Conservation (phyloP, 2,797 vertebrate species). For the Pelodytes ibericus region DNA sequence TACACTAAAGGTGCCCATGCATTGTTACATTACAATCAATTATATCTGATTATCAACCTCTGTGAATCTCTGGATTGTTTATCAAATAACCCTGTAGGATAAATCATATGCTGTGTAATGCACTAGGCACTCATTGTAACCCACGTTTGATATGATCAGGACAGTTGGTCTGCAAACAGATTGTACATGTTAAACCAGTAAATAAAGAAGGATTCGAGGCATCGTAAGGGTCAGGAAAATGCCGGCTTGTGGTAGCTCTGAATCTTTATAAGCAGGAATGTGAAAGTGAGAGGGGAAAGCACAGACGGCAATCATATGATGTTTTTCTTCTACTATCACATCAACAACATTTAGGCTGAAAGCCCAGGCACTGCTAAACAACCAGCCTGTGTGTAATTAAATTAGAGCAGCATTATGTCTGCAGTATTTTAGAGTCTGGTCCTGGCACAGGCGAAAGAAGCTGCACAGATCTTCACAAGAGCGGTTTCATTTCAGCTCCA, state of each 20-base stretch:
- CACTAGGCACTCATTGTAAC: not conserved
- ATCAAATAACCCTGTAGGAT: constrained; percentile 6
- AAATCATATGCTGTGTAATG: constrained; percentile 7
- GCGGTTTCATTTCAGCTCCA: constrained; percentile 25
- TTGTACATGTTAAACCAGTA: constrained; percentile 15
- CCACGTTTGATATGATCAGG: constrained; percentile 7
- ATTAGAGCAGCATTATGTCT: constrained; percentile 41
- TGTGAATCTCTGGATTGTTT: constrained; percentile 3
- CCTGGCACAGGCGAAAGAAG: constrained; percentile 16
- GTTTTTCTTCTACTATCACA: constrained; percentile 65
- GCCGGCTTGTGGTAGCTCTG: constrained; percentile 53
- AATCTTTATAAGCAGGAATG: constrained; percentile 61
- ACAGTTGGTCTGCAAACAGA: not conserved
- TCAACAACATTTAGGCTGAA: constrained; percentile 60
- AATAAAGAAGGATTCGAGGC: constrained; percentile 25
- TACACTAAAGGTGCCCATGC: no score
- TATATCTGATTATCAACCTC: not conserved
- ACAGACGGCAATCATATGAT: constrained; percentile 64
- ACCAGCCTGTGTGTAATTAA: constrained; percentile 32
- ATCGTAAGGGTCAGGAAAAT: constrained; percentile 50
- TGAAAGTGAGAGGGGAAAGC: constrained; percentile 57
- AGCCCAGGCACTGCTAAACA: constrained; percentile 51
- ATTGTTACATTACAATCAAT: no score
- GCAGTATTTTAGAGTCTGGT: constrained; percentile 35
- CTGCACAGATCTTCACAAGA: constrained; percentile 32